Evolutionary conservation across 2,888 invertebrate genomes (phyloP).

Genomic region (Coelogynopora nodosa): DNA sequence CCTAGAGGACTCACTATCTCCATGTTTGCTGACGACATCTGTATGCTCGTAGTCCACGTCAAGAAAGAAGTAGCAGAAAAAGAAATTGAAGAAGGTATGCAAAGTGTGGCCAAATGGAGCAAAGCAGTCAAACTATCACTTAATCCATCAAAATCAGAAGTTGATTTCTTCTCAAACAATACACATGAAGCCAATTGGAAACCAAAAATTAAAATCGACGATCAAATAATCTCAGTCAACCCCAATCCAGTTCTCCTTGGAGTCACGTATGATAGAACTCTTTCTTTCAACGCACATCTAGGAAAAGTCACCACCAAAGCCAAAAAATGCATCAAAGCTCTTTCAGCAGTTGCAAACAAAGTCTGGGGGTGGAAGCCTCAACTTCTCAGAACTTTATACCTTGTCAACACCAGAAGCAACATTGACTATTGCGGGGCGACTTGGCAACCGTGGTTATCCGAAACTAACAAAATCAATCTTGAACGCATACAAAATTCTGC

Average conservation of each 20-base stretch:
- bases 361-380: background rate
- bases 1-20: background rate
- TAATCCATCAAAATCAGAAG: background rate
- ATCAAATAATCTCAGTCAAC: background rate
- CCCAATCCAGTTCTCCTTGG: background rate
- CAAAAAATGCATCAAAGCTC: background rate
- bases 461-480: background rate
- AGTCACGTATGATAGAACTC: background rate
- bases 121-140: background rate
- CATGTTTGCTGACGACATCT: conserved; percentile 1
- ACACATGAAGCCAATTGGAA: conserved; percentile 15
- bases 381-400: background rate
- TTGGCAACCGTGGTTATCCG: background rate
- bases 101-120: background rate
- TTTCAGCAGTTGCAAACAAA: background rate
- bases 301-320: background rate
- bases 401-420: background rate
- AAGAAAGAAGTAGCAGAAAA: background rate
- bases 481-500: background rate
- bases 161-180: background rate
- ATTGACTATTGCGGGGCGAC: background rate
- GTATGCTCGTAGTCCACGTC: background rate
- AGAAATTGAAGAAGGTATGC: background rate
- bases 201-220: background rate
- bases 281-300: background rate